Evolutionary conservation across 2,888 invertebrate genomes (phyloP).

Genomic region (Pterostichus niger): DNA sequence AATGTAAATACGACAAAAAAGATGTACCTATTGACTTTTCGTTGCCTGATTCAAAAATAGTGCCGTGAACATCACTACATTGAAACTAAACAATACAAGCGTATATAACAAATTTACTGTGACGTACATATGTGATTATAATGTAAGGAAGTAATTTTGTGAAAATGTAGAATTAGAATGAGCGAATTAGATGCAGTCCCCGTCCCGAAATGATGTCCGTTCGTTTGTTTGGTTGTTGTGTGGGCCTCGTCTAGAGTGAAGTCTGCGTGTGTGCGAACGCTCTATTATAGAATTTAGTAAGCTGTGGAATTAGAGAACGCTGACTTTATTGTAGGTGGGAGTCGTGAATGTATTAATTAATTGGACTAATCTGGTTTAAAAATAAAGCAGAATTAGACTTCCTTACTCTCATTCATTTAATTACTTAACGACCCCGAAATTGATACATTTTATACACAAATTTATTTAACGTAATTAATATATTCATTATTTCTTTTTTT

Average conservation of each 20-base stretch:
- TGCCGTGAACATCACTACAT: too few relatives aligned
- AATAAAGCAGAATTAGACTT: conserved; percentile 65
- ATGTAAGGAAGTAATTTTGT: conserved; percentile 26
- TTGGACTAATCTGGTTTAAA: conserved; percentile 65
- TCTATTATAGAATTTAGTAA: conserved; percentile 52
- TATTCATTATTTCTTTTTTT: not conserved
- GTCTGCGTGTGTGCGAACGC: conserved; percentile 38
- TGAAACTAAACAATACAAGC: too few relatives aligned
- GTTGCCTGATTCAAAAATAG: too few relatives aligned
- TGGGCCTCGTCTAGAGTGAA: conserved; percentile 37
- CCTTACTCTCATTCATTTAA: conserved; percentile 43
- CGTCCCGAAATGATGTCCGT: conserved; percentile 17
- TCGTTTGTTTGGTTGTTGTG: conserved; percentile 14
- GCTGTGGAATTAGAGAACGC: conserved; percentile 52
- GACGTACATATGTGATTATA: not conserved
- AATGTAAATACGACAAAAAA: too few relatives aligned
- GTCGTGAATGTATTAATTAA: conserved; percentile 53
- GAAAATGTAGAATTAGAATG: conserved; percentile 42
- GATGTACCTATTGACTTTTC: too few relatives aligned
- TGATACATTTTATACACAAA: not conserved
- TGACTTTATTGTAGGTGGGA: conserved; percentile 58
- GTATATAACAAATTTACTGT: too few relatives aligned
- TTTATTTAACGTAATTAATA: not conserved
- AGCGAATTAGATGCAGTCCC: conserved; percentile 7
- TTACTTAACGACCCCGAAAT: conserved; percentile 43